Conservation (phyloP, 2,888 invertebrate genomes). For the Steinernema hermaphroditum region DNA sequence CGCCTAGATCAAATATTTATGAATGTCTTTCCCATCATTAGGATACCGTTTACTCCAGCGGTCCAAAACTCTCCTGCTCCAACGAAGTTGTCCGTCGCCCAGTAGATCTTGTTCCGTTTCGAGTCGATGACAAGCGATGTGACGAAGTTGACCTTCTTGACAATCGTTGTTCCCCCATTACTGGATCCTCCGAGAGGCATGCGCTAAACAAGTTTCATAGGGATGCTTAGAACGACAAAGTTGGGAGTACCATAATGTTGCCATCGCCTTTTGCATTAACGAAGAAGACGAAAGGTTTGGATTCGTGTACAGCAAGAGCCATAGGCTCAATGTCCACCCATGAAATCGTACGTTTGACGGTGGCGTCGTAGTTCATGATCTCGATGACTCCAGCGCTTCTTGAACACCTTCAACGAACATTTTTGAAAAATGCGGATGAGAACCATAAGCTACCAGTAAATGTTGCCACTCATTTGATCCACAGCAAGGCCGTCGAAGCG, state of each 20-base stretch:
- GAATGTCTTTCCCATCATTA: no score
- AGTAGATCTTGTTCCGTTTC: background rate
- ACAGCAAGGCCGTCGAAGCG: slow-evolving; percentile 36
- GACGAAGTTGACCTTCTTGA: background rate
- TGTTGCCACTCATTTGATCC: slow-evolving; percentile 36
- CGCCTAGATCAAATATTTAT: background rate
- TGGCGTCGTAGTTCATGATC: slow-evolving; percentile 34
- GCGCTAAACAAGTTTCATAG: background rate
- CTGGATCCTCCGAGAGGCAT: slow-evolving; percentile 11
- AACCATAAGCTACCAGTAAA: slow-evolving; percentile 35
- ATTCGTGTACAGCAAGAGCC: slow-evolving; percentile 37
- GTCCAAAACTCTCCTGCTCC: slow-evolving; percentile 20
- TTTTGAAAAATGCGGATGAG: no score
- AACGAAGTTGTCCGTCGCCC: slow-evolving; percentile 2
- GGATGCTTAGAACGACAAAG: background rate
- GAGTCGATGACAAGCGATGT: slow-evolving; percentile 19
- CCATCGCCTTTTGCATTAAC: slow-evolving; percentile 31
- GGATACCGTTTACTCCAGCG: background rate
- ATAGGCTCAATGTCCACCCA: slow-evolving; percentile 41
- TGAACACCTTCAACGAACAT: slow-evolving; percentile 1
- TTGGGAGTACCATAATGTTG: background rate
- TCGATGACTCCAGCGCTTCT: slow-evolving; percentile 31
- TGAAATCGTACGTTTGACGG: slow-evolving; percentile 32
- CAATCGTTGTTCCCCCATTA: slow-evolving; percentile 3
- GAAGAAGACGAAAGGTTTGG: slow-evolving; percentile 36